Evolutionary conservation across 2,888 invertebrate genomes (phyloP).

Genomic region (Flexamia atlantica): DNA sequence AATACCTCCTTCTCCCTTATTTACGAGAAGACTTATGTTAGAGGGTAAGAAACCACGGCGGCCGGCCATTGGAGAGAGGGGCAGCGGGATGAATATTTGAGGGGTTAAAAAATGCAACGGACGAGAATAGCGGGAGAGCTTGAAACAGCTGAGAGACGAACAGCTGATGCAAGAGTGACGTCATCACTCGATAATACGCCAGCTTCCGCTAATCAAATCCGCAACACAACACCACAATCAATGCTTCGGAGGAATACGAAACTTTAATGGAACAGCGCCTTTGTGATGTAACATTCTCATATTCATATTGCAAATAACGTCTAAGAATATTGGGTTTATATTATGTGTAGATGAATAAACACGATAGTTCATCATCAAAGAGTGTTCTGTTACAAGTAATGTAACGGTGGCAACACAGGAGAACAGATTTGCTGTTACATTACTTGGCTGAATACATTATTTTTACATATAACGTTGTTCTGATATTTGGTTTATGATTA

Average conservation of each 20-base stretch:
- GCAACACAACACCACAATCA: slow-evolving; percentile 36
- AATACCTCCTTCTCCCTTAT: neutral
- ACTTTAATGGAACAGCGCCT: slow-evolving; percentile 40
- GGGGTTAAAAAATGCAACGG: slow-evolving; percentile 22
- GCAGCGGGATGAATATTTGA: slow-evolving; percentile 14
- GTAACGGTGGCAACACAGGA: neutral
- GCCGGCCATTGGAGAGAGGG: neutral
- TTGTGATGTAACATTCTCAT: slow-evolving; percentile 5
- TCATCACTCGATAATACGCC: neutral
- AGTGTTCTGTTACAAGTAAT: no score
- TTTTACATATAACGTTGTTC: no score
- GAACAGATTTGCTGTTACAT: no score
- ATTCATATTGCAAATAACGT: slow-evolving; percentile 3
- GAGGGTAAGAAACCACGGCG: neutral
- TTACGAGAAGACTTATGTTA: neutral
- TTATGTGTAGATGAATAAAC: no score
- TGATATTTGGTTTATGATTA: no score
- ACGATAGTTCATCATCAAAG: no score
- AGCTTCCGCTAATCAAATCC: slow-evolving; percentile 6
- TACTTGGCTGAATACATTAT: no score
- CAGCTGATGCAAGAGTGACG: slow-evolving; percentile 36
- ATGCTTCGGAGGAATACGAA: slow-evolving; percentile 9
- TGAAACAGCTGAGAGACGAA: neutral
- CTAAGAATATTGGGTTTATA: neutral
- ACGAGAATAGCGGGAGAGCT: slow-evolving; percentile 4